Evolutionary conservation across 1,140 invertebrate species (phyloP).

Genomic region (Ptiloglossa arizonensis): DNA sequence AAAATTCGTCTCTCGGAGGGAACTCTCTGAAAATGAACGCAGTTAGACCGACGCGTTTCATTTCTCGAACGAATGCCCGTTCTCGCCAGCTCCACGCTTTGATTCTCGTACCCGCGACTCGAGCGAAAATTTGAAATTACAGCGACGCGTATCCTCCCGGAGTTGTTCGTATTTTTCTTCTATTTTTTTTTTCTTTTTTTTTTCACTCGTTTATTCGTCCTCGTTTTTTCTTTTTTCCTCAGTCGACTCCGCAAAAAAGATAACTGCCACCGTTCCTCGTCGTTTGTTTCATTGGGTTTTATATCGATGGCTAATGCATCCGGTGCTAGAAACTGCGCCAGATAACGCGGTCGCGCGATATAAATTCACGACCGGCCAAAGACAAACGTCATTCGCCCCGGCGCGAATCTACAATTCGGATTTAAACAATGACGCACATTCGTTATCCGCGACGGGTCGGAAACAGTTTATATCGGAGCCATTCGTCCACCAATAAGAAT

Average conservation of each 20-base stretch:
- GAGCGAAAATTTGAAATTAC: conserved; percentile 17
- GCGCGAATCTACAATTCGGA: conserved; percentile 25
- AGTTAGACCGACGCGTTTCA: conserved; percentile 16
- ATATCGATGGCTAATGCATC: neutral
- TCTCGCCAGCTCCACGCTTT: neutral
- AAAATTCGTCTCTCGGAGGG: conserved; percentile 2
- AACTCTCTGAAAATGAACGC: conserved; percentile 17
- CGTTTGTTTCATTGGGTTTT: neutral
- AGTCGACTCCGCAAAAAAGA: neutral
- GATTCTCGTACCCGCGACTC: neutral
- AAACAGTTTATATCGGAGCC: conserved; percentile 7
- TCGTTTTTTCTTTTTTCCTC: neutral
- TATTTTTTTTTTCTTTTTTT: neutral
- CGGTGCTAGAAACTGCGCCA: neutral
- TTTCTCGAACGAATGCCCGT: conserved; percentile 27
- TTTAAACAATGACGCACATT: conserved; percentile 32
- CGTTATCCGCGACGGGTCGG: conserved; percentile 12
- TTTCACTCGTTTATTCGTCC: neutral
- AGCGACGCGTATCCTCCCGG: neutral
- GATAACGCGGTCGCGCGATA: conserved; percentile 2
- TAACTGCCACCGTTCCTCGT: conserved; percentile 1
- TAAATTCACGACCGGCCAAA: neutral
- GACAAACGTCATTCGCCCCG: conserved; percentile 22
- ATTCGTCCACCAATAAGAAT: conserved; percentile 21
- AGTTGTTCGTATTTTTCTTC: neutral